Conservation (phyloP, 1,140 invertebrate species). For the Drosophila rufa region DNA sequence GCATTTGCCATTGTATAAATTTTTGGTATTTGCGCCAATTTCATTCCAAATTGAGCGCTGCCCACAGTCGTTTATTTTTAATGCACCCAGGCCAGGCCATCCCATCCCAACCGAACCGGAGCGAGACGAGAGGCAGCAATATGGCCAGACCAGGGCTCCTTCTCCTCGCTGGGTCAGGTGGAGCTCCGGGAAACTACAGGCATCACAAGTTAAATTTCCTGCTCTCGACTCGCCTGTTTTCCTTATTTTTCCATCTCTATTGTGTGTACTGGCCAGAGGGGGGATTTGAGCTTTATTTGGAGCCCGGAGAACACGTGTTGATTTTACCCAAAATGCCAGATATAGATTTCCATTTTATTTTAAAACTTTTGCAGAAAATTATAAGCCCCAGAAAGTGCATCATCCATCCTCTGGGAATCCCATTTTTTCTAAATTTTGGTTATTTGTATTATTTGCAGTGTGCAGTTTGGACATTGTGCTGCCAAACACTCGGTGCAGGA, state of each 20-base stretch:
- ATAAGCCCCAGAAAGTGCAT: neutral
- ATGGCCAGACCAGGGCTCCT: slow-evolving; percentile 43
- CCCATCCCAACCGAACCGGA: slow-evolving; percentile 12
- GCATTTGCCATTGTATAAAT: slow-evolving; percentile 81
- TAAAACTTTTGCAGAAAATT: slow-evolving; percentile 2
- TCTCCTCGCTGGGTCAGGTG: slow-evolving; percentile 5
- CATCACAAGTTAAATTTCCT: slow-evolving; percentile 59
- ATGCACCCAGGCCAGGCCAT: slow-evolving; percentile 57
- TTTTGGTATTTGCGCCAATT: slow-evolving; percentile 83
- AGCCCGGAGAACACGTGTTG: slow-evolving; percentile 25
- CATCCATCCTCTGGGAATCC: neutral
- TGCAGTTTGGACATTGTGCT: slow-evolving; percentile 77
- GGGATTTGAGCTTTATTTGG: slow-evolving; percentile 26
- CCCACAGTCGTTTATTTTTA: slow-evolving; percentile 82
- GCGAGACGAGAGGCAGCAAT: slow-evolving; percentile 48
- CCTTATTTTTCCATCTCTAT: slow-evolving; percentile 24
- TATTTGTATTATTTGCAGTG: slow-evolving; percentile 64
- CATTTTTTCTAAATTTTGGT: slow-evolving; percentile 40
- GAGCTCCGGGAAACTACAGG: neutral
- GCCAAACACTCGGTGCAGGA: slow-evolving; percentile 64
- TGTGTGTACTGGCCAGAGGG: slow-evolving; percentile 1
- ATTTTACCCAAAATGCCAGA: slow-evolving; percentile 8
- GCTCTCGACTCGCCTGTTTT: slow-evolving; percentile 5
- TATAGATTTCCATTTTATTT: slow-evolving; percentile 7
- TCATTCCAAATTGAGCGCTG: slow-evolving; percentile 82